These are phyloP conservation scores for Nephila pilipes DNA, from an alignment of 1,140 invertebrate species.

Conservation along the genomic window DNA sequence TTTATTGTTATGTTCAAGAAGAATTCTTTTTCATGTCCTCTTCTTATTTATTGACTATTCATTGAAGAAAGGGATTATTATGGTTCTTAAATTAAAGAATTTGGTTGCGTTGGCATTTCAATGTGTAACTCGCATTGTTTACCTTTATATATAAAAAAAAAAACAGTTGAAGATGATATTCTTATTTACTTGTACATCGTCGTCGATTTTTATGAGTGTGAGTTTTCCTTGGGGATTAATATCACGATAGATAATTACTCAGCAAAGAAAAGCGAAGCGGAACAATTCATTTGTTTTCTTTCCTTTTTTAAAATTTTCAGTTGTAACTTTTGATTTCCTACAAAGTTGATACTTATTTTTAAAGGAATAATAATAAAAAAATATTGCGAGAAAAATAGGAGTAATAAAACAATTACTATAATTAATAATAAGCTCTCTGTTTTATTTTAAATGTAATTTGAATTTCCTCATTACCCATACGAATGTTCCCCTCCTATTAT, in stretches of 20 bases:
- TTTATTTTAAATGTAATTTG: no score
- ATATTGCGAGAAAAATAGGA: no score
- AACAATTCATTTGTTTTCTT: no score
- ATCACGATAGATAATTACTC: not conserved
- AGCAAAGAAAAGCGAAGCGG: no score
- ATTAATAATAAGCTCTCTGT: no score
- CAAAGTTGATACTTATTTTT: no score
- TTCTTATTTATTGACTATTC: not conserved
- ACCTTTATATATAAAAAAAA: not conserved
- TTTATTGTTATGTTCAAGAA: not conserved
- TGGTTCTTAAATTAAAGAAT: not conserved
- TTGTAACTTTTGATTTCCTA: no score
- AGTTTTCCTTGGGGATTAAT: not conserved
- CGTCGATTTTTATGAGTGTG: not conserved
- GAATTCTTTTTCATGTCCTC: not conserved
- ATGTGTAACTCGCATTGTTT: not conserved
- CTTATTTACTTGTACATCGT: not conserved
- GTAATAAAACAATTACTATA: no score
- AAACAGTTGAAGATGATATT: not conserved
- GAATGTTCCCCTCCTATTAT: no score
- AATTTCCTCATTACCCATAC: no score
- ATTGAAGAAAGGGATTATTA: constrained; percentile 27
- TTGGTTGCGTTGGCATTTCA: not conserved
- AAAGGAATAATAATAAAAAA: no score
- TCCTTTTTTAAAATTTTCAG: no score